Evolutionary conservation across 2,797 vertebrate species (phyloP).

Genomic region (Coccyzus lansbergi): DNA sequence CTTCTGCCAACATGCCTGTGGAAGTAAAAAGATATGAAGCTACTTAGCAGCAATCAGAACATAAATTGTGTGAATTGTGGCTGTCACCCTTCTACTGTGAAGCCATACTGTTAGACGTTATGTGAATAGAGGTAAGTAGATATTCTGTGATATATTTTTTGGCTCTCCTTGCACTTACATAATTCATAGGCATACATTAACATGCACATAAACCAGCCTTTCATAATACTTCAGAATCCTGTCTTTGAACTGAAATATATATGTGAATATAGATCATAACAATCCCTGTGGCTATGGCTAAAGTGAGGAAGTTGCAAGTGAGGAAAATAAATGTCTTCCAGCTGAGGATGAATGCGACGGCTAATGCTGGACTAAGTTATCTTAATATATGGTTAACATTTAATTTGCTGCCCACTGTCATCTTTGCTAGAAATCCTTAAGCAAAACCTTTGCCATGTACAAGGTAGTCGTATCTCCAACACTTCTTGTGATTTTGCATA

Average conservation of each 20-base stretch:
- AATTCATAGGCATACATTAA: constrained; percentile 9
- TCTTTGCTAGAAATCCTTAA: not conserved
- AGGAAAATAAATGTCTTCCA: constrained; percentile 14
- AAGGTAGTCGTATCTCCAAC: not conserved
- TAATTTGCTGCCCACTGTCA: not conserved
- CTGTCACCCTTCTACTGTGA: not conserved
- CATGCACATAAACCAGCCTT: not conserved
- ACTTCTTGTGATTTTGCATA: not conserved
- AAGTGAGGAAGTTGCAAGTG: not conserved
- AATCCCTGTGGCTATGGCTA: not conserved
- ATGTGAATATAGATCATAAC: not conserved
- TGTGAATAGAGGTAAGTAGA: not conserved
- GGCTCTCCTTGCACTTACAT: not conserved
- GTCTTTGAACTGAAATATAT: constrained; percentile 7
- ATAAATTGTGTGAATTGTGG: not conserved
- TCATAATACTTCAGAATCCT: constrained; percentile 16
- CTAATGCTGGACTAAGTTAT: not conserved
- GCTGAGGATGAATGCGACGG: not conserved
- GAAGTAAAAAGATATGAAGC: not conserved
- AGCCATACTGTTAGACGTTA: not conserved
- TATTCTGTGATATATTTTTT: not conserved
- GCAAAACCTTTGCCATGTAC: not conserved
- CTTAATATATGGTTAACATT: not conserved
- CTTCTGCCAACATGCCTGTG: not conserved
- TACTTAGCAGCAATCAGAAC: not conserved